Percentiles rank a stretch among this genome's conserved stretches.
These are phyloP conservation scores for Abramis brama DNA, from an alignment of 2,113 vertebrate genomes.

Conservation along the genomic window DNA sequence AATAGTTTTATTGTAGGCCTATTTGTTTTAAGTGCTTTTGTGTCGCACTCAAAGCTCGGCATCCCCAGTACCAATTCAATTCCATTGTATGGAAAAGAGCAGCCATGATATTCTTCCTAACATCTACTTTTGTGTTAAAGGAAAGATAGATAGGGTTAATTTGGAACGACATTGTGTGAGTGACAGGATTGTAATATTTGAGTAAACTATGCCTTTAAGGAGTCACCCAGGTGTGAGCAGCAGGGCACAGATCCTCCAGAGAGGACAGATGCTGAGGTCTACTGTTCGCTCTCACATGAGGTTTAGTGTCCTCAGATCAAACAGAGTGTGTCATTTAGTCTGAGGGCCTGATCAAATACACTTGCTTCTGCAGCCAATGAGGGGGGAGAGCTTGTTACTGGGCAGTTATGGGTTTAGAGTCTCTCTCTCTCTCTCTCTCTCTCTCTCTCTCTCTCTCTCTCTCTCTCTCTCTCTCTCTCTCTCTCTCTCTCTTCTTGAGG, in stretches of 20 bases:
- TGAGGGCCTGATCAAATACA: constrained; percentile 72
- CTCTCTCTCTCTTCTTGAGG: constrained; percentile 64
- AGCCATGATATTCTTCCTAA: neutral
- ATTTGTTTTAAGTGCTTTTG: too few species aligned
- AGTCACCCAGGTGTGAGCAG: neutral
- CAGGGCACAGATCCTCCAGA: neutral
- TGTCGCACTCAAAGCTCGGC: too few species aligned
- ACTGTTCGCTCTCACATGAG: constrained; percentile 63
- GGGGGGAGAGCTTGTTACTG: constrained; percentile 72
- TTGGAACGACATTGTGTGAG: neutral
- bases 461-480: constrained; percentile 32
- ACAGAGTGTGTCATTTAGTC: constrained; percentile 68
- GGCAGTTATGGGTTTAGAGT: constrained; percentile 69
- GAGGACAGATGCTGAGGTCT: constrained; percentile 38
- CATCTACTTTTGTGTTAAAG: neutral
- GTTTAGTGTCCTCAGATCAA: constrained; percentile 58
- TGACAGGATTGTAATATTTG: neutral
- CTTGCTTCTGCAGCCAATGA: constrained; percentile 73
- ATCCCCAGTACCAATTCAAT: too few species aligned
- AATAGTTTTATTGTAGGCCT: too few species aligned
- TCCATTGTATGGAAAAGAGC: neutral
- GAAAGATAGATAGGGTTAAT: neutral
- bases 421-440: constrained; percentile 38
- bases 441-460: constrained; percentile 51
- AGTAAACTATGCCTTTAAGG: neutral